Conservation (phyloP, 1,140 invertebrate genomes). For the Neotoxoptera formosana region DNA sequence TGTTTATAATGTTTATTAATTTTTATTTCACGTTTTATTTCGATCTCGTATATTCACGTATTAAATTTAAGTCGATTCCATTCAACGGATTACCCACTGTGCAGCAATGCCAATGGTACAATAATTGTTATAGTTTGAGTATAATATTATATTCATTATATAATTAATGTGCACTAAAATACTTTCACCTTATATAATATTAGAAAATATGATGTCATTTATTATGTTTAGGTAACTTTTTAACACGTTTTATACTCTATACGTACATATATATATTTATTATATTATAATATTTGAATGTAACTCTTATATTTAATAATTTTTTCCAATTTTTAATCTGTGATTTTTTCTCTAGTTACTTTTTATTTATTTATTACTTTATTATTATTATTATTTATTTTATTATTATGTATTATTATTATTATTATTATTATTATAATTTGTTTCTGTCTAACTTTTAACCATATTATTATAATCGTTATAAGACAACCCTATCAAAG, state of each 20-base stretch:
- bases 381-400: background rate
- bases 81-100: background rate
- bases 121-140: background rate
- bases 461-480: background rate
- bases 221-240: background rate
- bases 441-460: background rate
- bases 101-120: background rate
- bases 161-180: background rate
- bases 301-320: background rate
- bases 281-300: conserved; percentile 5
- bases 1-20: background rate
- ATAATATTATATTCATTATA: background rate
- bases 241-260: background rate
- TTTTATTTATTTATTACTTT: conserved; percentile 19
- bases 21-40: background rate
- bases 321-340: conserved; percentile 23
- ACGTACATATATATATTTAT: background rate
- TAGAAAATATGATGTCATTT: background rate
- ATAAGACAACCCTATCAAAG: background rate
- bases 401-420: conserved; percentile 14
- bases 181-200: background rate
- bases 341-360: conserved; percentile 15
- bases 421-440: background rate
- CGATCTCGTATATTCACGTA: background rate
- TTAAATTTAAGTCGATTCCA: conserved; percentile 6